Evolutionary conservation across 2,113 vertebrate genomes (phyloP).

Genomic region (Artemisiospiza belli): DNA sequence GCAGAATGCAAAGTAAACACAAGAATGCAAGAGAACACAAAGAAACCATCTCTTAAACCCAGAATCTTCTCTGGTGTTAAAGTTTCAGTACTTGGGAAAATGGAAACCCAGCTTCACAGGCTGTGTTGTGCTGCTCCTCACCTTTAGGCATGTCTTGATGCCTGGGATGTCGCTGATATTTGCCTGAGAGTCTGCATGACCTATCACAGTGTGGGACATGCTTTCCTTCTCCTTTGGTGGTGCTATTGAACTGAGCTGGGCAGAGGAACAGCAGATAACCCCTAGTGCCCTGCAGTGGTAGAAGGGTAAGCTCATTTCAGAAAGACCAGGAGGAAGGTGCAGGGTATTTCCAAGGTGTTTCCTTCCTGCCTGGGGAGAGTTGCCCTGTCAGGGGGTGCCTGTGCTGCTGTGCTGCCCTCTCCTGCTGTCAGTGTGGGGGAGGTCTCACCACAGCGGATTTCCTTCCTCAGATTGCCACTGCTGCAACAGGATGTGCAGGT

Average conservation of each 20-base stretch:
- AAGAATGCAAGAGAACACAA: background rate
- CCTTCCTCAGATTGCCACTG: background rate
- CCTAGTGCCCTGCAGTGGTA: background rate
- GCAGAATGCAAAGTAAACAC: background rate
- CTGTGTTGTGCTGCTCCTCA: background rate
- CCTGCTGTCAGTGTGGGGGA: background rate
- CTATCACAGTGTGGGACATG: fast-evolving
- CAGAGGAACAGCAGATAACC: background rate
- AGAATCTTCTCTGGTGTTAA: background rate
- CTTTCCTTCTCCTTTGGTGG: background rate
- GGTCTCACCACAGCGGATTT: background rate
- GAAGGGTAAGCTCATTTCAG: background rate
- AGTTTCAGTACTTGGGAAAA: background rate
- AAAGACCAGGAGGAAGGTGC: background rate
- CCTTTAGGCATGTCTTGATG: background rate
- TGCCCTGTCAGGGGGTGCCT: fast-evolving
- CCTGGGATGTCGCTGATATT: background rate
- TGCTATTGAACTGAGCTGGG: background rate
- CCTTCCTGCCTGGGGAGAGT: background rate
- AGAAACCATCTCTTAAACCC: conserved; percentile 1
- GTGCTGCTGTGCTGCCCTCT: background rate
- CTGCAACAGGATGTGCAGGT: background rate
- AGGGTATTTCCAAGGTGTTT: background rate
- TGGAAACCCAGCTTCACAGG: background rate
- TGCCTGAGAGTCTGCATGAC: background rate